Conservation (phyloP, 2,888 invertebrate species). For the Argyresthia goedartella region DNA sequence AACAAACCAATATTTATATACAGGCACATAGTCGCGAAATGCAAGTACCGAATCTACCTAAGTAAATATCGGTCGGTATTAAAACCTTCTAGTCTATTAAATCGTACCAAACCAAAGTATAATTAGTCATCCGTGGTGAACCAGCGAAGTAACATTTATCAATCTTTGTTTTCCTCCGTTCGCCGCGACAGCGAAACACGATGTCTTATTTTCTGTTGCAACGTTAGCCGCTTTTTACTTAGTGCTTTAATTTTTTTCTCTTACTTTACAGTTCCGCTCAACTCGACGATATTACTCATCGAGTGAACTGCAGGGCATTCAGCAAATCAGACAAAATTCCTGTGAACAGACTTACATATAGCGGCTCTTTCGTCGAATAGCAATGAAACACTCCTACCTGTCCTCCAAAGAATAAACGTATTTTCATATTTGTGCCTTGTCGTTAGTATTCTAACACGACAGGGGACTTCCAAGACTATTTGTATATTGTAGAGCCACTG, state of each 20-base stretch:
- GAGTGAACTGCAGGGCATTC: slow-evolving; percentile 80
- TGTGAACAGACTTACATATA: slow-evolving; percentile 90
- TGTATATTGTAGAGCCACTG: too few relatives aligned
- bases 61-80: too few relatives aligned
- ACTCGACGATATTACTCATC: slow-evolving; percentile 82
- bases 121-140: too few relatives aligned
- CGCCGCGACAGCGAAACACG: background rate
- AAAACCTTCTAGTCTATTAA: too few relatives aligned
- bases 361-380: slow-evolving; percentile 35
- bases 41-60: too few relatives aligned
- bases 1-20: too few relatives aligned
- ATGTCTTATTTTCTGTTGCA: slow-evolving; percentile 8
- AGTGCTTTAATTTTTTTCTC: slow-evolving; percentile 34
- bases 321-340: slow-evolving; percentile 82
- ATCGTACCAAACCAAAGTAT: too few relatives aligned
- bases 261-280: slow-evolving; percentile 80
- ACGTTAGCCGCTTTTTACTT: slow-evolving; percentile 10
- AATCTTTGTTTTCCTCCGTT: too few relatives aligned
- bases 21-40: too few relatives aligned
- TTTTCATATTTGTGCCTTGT: background rate
- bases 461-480: background rate
- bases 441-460: background rate
- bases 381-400: slow-evolving; percentile 6
- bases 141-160: too few relatives aligned
- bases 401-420: slow-evolving; percentile 16